These are phyloP conservation scores for human DNA, from an alignment of 2,113 vertebrate species.

Conservation along the genomic window GRCh38 chr1:157798001-157798500, in stretches of 20 bases:
- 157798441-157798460: fast-evolving
- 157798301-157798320: not conserved
- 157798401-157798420: fast-evolving
- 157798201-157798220: not conserved
- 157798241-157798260: constrained; percentile 58
- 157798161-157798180: constrained; percentile 46
- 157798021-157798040: not conserved
- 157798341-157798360: not conserved
- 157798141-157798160: constrained; percentile 18
- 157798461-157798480: fast-evolving
- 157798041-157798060: too few species aligned
- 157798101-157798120: not conserved
- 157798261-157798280: not conserved
- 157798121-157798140: not conserved
- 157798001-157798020: not conserved
- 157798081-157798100: not conserved
- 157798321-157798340: not conserved
- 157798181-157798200: not conserved
- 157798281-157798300: not conserved
- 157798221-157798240: not conserved
- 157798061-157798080: not conserved
- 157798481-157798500: not conserved
- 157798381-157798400: not conserved
- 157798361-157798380: not conserved
- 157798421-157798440: fast-evolving